These are phyloP conservation scores for Caiman crocodilus DNA, from an alignment of 2,797 vertebrate species.

Conservation along the genomic window DNA sequence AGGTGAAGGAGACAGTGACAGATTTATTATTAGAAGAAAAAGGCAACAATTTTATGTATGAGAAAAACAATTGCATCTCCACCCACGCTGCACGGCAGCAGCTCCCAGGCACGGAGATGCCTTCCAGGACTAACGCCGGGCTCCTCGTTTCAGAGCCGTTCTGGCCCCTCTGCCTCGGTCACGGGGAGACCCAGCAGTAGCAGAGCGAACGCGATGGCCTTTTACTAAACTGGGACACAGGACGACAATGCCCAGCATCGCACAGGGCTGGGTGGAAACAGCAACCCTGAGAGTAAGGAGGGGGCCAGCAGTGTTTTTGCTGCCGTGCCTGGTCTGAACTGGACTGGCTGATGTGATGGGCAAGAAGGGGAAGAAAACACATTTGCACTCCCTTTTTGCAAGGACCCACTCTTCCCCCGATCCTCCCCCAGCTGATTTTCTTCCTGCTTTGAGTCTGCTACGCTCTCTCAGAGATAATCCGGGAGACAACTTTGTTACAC, in stretches of 20 bases:
- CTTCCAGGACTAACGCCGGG: neutral
- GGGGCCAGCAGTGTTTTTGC: too few relatives aligned
- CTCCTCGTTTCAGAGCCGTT: neutral
- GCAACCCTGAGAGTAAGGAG: neutral
- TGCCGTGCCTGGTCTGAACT: neutral
- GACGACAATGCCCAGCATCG: neutral
- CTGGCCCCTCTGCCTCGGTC: neutral
- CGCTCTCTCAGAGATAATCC: rapidly evolving
- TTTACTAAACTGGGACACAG: too few relatives aligned
- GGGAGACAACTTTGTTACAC: neutral
- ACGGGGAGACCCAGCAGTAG: neutral
- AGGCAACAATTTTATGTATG: constrained; percentile 8
- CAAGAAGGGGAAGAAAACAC: neutral
- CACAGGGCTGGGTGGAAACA: neutral
- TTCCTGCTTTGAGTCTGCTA: rapidly evolving
- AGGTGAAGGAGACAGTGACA: constrained; percentile 10
- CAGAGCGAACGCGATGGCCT: too few relatives aligned
- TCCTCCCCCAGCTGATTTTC: neutral
- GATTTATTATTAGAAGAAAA: constrained; percentile 38
- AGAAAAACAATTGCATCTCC: constrained; percentile 29
- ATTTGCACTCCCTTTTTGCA: neutral
- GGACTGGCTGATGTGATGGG: neutral
- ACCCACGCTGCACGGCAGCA: neutral
- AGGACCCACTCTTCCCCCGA: neutral
- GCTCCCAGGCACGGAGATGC: neutral